Base-by-base conservation (phyloP, 2,113 vertebrate genomes). In the Trochalopteron elliotii region DNA sequence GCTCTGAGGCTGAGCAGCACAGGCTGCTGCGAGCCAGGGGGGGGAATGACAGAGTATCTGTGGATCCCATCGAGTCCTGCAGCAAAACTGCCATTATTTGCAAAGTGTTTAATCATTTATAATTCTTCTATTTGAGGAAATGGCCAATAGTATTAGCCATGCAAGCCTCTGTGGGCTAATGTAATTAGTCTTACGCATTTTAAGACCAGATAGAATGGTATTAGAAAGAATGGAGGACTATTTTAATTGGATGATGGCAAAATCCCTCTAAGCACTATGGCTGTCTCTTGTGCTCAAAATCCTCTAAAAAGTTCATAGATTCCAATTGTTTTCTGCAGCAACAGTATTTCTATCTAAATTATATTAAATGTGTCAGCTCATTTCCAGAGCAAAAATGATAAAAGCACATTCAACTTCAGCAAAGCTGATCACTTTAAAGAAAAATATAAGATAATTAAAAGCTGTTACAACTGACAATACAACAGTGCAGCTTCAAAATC, bases 401-500 rank as follows among this genome's bases (percentile, higher is more conserved):
- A 97, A 97, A 96, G 94, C 89, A 89, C 72, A 95, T 87, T 97
- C 67, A 86, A 90, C 53, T 96, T 96, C 64, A 90, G 83, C 91
- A 97, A 96, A 97, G 39, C 86, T 94, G 84, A 96, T 97, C 89
- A 94, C 71, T 97, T 97, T 96, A 95, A 96, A 84, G 90, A 86
- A 90, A 93, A 97, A 93, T 90, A 95, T 94, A 92, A 90, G 69
- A 94, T 96, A 97, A 97, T 97, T 97, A 98, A 97, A 98, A 97
- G 75, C 91, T 97, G 81, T 96, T 96, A 92, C 64, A 96, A 90
- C 45, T 96, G 96, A 97, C 94, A 97, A 94, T 94, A 95, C 77
- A 95, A 94, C 86, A 96, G 91, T 87, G 60, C 70, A 96, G 87
- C 86, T 96, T 97, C 90, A 96, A 97, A 97, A 63, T 84, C 97